These are phyloP conservation scores for Pseudomyrmex cubaensis DNA, from an alignment of 1,140 invertebrate genomes.

Conservation along the genomic window DNA sequence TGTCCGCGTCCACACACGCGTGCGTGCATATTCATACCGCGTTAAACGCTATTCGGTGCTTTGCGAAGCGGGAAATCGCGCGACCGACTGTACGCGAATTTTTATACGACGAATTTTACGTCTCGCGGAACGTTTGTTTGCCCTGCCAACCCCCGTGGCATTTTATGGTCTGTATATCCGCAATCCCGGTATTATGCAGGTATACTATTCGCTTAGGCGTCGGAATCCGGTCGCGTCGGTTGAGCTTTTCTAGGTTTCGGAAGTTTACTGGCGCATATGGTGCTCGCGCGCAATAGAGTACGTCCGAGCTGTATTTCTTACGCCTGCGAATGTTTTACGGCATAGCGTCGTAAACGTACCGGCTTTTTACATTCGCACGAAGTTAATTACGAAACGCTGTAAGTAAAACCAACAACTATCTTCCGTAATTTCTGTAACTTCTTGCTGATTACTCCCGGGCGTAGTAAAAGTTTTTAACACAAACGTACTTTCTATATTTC, in stretches of 20 bases:
- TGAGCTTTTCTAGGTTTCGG: constrained; percentile 13
- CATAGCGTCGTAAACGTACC: constrained; percentile 36
- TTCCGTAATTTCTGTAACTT: not conserved
- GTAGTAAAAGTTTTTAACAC: not conserved
- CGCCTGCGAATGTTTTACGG: constrained; percentile 56
- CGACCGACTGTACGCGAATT: constrained; percentile 59
- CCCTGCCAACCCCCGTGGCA: constrained; percentile 38
- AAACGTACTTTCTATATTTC: not conserved
- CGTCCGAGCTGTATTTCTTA: constrained; percentile 42
- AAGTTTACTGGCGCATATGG: constrained; percentile 46
- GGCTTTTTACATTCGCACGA: constrained; percentile 24
- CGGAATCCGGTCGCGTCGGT: constrained; percentile 50
- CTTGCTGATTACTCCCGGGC: not conserved
- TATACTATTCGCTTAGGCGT: constrained; percentile 68
- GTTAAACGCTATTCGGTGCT: constrained; percentile 57
- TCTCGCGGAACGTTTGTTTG: constrained; percentile 62
- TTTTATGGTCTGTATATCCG: constrained; percentile 77
- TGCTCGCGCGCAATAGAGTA: constrained; percentile 13
- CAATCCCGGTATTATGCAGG: constrained; percentile 73
- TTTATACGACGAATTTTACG: constrained; percentile 68
- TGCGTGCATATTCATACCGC: constrained; percentile 45
- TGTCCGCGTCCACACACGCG: constrained; percentile 31
- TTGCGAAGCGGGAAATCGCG: constrained; percentile 35
- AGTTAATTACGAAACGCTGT: constrained; percentile 42
- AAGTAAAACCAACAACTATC: constrained; percentile 20